These are phyloP conservation scores for Synanthedon andrenaeformis DNA, from an alignment of 2,888 invertebrate species.

Conservation along the genomic window DNA sequence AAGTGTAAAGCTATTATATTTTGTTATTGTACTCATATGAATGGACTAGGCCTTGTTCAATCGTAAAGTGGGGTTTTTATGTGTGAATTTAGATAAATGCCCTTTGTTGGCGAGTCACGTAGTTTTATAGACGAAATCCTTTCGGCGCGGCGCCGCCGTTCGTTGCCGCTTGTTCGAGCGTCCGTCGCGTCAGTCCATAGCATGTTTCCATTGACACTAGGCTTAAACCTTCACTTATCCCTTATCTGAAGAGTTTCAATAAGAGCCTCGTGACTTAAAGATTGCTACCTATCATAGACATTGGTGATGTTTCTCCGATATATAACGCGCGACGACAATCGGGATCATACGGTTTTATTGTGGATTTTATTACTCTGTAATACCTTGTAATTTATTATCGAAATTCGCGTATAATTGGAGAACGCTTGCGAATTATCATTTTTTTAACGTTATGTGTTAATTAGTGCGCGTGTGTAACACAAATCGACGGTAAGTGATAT, in stretches of 20 bases:
- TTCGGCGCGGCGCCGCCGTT: conserved; percentile 13
- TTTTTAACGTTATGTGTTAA: conserved; percentile 13
- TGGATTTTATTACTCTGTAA: conserved; percentile 20
- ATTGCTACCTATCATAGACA: conserved; percentile 5
- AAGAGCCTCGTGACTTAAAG: conserved; percentile 39
- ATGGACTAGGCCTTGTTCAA: too few species aligned
- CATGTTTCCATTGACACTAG: neutral
- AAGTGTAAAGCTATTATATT: too few species aligned
- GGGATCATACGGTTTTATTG: conserved; percentile 27
- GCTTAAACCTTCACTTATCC: conserved; percentile 39
- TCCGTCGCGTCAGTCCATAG: conserved; percentile 29
- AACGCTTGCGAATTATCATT: too few species aligned
- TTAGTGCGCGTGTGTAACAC: conserved; percentile 7
- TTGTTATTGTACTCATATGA: too few species aligned
- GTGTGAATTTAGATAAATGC: conserved; percentile 17
- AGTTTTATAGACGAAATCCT: conserved; percentile 21
- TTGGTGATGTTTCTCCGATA: conserved; percentile 11
- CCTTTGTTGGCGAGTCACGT: conserved; percentile 40
- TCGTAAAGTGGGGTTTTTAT: too few species aligned
- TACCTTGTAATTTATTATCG: conserved; percentile 20
- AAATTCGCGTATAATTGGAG: too few species aligned
- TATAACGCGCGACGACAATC: conserved; percentile 27
- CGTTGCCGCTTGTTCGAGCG: too few species aligned
- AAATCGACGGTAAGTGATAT: neutral
- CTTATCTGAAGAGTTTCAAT: conserved; percentile 34